These are phyloP conservation scores for Parasteatoda lunata DNA, from an alignment of 2,888 invertebrate genomes.

Conservation along the genomic window DNA sequence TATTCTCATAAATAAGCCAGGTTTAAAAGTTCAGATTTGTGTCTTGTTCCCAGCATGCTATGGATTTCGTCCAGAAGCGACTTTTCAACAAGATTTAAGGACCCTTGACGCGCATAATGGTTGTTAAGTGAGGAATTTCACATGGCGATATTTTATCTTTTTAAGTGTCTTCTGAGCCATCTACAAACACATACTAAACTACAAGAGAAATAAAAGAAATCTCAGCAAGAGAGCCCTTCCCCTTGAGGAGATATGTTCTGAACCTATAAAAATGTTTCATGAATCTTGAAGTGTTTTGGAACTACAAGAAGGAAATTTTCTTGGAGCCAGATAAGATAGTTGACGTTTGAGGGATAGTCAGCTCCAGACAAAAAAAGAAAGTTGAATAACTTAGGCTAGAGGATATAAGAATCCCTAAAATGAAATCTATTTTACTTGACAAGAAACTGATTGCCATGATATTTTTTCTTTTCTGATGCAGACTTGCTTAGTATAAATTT, in stretches of 20 bases:
- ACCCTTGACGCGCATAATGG: conserved; percentile 37
- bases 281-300: conserved; percentile 57
- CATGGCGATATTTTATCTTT: conserved; percentile 60
- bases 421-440: conserved; percentile 65
- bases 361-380: background rate
- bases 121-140: conserved; percentile 60
- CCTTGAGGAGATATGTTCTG: conserved; percentile 51
- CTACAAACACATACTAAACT: conserved; percentile 24
- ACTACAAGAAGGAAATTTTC: conserved; percentile 44
- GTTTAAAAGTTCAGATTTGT: conserved; percentile 5
- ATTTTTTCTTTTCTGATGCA: conserved; percentile 42
- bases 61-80: conserved; percentile 41
- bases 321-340: conserved; percentile 49
- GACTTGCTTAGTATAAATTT: conserved; percentile 56
- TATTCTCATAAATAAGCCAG: conserved; percentile 29
- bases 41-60: background rate
- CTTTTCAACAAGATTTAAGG: conserved; percentile 60
- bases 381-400: conserved; percentile 34
- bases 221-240: conserved; percentile 63
- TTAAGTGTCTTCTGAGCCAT: conserved; percentile 26
- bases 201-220: conserved; percentile 43
- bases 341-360: conserved; percentile 42
- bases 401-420: conserved; percentile 60
- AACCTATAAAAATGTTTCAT: conserved; percentile 65
- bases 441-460: conserved; percentile 62